Evolutionary conservation across 2,113 vertebrate genomes (phyloP).

Genomic region (Actenoides hombroni): DNA sequence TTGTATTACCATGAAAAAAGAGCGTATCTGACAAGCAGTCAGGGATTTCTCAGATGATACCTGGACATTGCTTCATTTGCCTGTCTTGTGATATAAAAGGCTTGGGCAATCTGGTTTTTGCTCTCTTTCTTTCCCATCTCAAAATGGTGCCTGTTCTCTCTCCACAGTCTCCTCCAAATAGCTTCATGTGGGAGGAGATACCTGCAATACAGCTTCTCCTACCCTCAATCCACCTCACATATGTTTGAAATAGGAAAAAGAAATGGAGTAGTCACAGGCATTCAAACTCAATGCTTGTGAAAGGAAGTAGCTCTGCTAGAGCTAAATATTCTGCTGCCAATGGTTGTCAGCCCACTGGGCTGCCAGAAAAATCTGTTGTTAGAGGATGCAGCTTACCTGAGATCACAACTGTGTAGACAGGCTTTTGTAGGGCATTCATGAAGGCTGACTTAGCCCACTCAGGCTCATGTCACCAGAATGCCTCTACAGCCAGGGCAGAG

Average conservation of each 20-base stretch:
- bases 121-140: not conserved
- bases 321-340: not conserved
- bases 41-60: not conserved
- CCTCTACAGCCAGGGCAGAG: not conserved
- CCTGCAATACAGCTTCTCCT: slow-evolving; percentile 20
- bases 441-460: not conserved
- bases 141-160: not conserved
- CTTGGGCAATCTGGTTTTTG: not conserved
- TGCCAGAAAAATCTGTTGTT: not conserved
- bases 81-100: not conserved
- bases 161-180: not conserved
- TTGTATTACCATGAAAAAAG: not conserved
- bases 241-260: not conserved
- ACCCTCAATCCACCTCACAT: not conserved
- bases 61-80: not conserved
- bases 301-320: not conserved
- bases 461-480: not conserved
- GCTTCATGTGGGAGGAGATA: slow-evolving; percentile 8
- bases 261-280: not conserved
- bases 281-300: not conserved
- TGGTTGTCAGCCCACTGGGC: slow-evolving; percentile 7
- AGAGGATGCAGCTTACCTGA: not conserved
- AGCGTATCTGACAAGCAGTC: not conserved
- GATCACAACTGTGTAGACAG: not conserved
- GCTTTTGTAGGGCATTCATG: not conserved